Conservation (phyloP, 1,140 invertebrate genomes). For the Mercenaria mercenaria region DNA sequence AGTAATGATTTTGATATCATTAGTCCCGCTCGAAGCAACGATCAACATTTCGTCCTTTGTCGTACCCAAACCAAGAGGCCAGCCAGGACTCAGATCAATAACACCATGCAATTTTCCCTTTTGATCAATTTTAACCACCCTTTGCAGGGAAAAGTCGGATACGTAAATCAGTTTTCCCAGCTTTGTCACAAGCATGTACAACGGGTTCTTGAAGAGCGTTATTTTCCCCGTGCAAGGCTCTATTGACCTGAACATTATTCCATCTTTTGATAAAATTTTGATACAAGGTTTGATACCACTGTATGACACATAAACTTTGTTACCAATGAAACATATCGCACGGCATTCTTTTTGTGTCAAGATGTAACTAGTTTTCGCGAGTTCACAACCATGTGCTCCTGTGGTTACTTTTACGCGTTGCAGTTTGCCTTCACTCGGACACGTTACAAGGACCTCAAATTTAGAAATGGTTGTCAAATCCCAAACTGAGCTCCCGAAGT, state of each 20-base stretch:
- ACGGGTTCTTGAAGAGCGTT: conserved; percentile 27
- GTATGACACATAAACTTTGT: conserved; percentile 28
- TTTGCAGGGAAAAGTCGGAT: conserved; percentile 35
- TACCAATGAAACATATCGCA: background rate
- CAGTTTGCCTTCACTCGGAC: conserved; percentile 32
- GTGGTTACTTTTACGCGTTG: conserved; percentile 17
- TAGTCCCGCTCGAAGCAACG: conserved; percentile 6
- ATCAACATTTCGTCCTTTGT: conserved; percentile 9
- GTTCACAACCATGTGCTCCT: background rate
- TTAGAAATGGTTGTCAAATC: background rate
- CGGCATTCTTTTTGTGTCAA: conserved; percentile 43
- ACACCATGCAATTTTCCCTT: conserved; percentile 21
- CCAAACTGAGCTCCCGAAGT: conserved; percentile 22
- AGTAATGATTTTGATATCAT: background rate
- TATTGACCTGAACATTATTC: conserved; percentile 29
- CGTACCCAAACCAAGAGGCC: conserved; percentile 3
- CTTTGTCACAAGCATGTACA: conserved; percentile 35
- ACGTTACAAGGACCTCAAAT: conserved; percentile 6
- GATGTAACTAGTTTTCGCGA: conserved; percentile 29
- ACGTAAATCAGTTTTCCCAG: conserved; percentile 21
- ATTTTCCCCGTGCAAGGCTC: background rate
- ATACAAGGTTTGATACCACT: conserved; percentile 7
- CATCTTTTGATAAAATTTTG: conserved; percentile 28
- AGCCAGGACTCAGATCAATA: conserved; percentile 27
- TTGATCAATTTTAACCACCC: conserved; percentile 6